Evolutionary conservation across 2,888 invertebrate genomes (phyloP).

Genomic region (Geophilus truncorum): DNA sequence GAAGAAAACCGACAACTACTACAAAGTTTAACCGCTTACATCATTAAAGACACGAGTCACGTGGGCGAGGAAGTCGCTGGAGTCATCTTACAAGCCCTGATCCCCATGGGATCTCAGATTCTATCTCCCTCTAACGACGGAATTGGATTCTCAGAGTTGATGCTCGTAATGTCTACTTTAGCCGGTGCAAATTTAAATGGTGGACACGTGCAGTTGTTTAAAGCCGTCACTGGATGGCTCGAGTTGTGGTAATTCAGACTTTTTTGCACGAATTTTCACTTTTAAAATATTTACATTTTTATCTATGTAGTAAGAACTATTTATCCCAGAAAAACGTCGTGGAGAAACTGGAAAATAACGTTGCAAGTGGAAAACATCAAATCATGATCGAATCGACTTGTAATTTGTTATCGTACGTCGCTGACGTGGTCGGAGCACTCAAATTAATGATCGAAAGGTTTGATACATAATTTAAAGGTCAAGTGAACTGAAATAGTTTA

Average conservation of each 20-base stretch:
- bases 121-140: slow-evolving; percentile 60
- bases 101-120: slow-evolving; percentile 65
- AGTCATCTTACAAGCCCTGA: slow-evolving; percentile 64
- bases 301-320: slow-evolving; percentile 54
- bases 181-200: slow-evolving; percentile 78
- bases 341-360: slow-evolving; percentile 55
- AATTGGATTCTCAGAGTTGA: slow-evolving; percentile 70
- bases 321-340: slow-evolving; percentile 56
- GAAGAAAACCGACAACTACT: slow-evolving; percentile 67
- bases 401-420: slow-evolving; percentile 75
- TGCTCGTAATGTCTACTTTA: slow-evolving; percentile 72
- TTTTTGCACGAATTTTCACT: background rate
- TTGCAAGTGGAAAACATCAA: slow-evolving; percentile 51
- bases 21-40: slow-evolving; percentile 64
- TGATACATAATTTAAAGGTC: no score
- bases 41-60: slow-evolving; percentile 61
- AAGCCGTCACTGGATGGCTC: slow-evolving; percentile 74
- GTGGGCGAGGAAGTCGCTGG: slow-evolving; percentile 60
- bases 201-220: slow-evolving; percentile 74
- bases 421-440: slow-evolving; percentile 64
- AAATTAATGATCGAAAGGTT: slow-evolving; percentile 46
- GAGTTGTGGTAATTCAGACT: slow-evolving; percentile 45
- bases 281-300: background rate
- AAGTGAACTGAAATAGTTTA: no score
- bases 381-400: slow-evolving; percentile 58